Conservation (phyloP, 1,140 invertebrate species). For the Drosophila punjabiensis region DNA sequence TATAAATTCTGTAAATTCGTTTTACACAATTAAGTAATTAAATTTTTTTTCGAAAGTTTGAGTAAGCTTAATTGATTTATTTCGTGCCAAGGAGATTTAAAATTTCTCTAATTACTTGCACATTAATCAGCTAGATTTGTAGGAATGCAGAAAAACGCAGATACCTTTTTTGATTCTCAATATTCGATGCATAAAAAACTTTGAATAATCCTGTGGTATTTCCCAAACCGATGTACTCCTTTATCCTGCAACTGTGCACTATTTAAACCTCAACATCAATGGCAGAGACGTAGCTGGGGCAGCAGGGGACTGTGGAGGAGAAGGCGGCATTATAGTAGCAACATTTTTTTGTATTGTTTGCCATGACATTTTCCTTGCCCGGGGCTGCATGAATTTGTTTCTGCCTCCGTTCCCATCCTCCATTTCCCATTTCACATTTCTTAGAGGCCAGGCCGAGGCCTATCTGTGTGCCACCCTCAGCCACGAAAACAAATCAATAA, state of each 20-base stretch:
- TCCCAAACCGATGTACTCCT: neutral
- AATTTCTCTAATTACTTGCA: neutral
- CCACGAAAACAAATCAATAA: slow-evolving; percentile 71
- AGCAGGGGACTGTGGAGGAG: neutral
- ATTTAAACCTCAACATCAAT: slow-evolving; percentile 48
- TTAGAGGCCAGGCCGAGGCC: slow-evolving; percentile 19
- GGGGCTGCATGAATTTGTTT: slow-evolving; percentile 43
- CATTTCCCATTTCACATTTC: slow-evolving; percentile 23
- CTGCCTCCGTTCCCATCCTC: slow-evolving; percentile 1
- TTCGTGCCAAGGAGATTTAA: neutral
- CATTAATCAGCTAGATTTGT: neutral
- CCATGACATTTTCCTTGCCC: slow-evolving; percentile 62
- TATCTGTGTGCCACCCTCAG: slow-evolving; percentile 12
- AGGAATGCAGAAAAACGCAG: neutral
- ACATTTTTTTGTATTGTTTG: slow-evolving; percentile 38
- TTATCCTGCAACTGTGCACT: slow-evolving; percentile 6
- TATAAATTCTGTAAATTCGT: neutral
- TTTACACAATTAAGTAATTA: neutral
- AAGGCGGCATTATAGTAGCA: slow-evolving; percentile 18
- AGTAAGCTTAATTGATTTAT: neutral
- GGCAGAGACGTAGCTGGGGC: neutral
- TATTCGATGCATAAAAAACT: neutral
- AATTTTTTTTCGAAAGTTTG: neutral
- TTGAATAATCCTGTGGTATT: neutral
- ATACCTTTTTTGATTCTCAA: neutral